Evolutionary conservation across 1,140 invertebrate genomes (phyloP), one percentile per base, ranked within the genome.

Genomic region (Mercenaria mercenaria): DNA sequence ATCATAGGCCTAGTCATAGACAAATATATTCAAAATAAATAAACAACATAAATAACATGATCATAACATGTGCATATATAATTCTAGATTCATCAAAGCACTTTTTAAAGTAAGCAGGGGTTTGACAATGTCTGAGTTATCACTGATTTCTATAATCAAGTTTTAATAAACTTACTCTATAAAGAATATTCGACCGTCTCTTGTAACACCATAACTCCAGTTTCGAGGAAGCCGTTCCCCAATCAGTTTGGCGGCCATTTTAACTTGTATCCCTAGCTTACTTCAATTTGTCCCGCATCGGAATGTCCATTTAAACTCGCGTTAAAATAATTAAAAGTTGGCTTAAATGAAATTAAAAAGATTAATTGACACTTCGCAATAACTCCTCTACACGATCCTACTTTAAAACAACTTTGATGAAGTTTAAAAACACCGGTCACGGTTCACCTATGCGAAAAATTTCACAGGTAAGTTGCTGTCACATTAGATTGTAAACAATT

Each of bases 161-260:
- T n/a, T n/a, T n/a, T n/a, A n/a, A n/a, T n/a, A n/a, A n/a, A 91
- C 92, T 92, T 90, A 94, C 93, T 94, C 92, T 67, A 94, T 91
- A 90, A 94, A 94, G 90, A 94, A 94, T 23, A 94, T 91, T 23
- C 93, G 67, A 26, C 93, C 93, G 87, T 94, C 93, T 52, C 81
- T 59, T n/a, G 93, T 93, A 47, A 93, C 93, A 34, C 79, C 93
- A 80, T 93, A 94, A 64, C 87, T 93, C 92, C 93, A 94, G 29
- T 89, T 82, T 39, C 81, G 82, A n/a, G 93, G 93, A 8, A 94
- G 88, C 26, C 88, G 41, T 32, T 84, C 81, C 15, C 87, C 76
- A 32, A 91, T 64, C 41, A 91, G 76, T 74, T 91, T 88, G 67
- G 90, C 88, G 56, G 90, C 90, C 90, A 91, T 91, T 83, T 91